These are phyloP conservation scores for Tetrao urogallus DNA, from an alignment of 2,113 vertebrate genomes.

Conservation along the genomic window DNA sequence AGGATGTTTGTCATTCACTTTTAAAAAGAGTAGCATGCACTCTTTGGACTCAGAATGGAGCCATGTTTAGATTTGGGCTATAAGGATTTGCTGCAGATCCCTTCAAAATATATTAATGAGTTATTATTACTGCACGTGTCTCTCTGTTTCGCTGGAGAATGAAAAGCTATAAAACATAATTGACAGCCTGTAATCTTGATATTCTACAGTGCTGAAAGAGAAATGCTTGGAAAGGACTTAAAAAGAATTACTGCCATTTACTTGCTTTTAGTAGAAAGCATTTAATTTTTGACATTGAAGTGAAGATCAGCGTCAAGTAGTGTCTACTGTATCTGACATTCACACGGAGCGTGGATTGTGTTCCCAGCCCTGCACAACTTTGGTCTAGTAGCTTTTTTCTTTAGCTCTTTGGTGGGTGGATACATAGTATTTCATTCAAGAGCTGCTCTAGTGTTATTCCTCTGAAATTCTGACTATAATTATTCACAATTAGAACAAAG, in stretches of 20 bases:
- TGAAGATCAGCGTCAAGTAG: neutral
- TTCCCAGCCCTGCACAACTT: neutral
- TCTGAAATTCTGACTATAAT: neutral
- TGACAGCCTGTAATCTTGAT: slow-evolving; percentile 20
- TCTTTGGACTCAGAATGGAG: neutral
- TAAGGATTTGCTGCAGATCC: slow-evolving; percentile 9
- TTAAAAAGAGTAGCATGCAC: neutral
- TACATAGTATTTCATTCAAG: neutral
- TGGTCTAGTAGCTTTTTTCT: too few species aligned
- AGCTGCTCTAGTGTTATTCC: neutral
- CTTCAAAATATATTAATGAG: slow-evolving; percentile 24
- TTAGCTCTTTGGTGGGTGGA: neutral
- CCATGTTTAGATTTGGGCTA: neutral
- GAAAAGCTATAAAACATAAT: neutral
- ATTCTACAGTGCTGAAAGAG: slow-evolving; percentile 7
- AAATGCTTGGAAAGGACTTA: slow-evolving; percentile 19
- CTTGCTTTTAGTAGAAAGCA: neutral
- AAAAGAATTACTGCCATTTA: neutral
- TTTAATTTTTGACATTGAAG: neutral
- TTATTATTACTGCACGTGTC: neutral
- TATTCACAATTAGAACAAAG: neutral
- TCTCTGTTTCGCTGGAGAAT: neutral
- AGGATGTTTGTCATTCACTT: neutral
- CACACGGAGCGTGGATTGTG: neutral
- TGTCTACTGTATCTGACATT: neutral